Conservation (phyloP, 2,888 invertebrate species). For the Esperia sulphurella region DNA sequence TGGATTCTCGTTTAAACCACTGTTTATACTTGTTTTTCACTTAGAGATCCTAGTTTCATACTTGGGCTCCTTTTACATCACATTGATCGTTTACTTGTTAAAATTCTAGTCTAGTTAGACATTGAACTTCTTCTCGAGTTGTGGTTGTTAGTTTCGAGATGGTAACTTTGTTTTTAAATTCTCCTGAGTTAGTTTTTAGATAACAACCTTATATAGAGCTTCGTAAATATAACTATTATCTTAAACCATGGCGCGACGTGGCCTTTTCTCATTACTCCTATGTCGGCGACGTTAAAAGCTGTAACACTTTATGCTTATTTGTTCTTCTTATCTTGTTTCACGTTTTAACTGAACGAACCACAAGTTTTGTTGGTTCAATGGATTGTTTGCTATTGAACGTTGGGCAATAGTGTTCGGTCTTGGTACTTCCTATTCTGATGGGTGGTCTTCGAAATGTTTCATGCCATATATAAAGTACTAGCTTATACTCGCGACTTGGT, state of each 20-base stretch:
- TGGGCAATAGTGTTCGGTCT: neutral
- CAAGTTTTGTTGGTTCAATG: constrained; percentile 3
- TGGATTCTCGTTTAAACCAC: too few relatives aligned
- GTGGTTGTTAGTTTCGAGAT: neutral
- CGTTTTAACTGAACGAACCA: constrained; percentile 14
- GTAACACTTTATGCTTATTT: constrained; percentile 28
- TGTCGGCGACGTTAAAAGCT: constrained; percentile 31
- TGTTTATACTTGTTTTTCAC: too few relatives aligned
- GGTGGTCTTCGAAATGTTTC: constrained; percentile 1
- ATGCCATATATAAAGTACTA: neutral
- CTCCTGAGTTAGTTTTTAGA: neutral
- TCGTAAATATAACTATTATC: constrained; percentile 21
- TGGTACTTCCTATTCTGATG: constrained; percentile 1
- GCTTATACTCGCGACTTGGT: too few relatives aligned
- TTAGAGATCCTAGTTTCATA: too few relatives aligned
- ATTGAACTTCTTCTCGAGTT: too few relatives aligned
- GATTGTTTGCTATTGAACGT: constrained; percentile 4
- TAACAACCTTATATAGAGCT: neutral
- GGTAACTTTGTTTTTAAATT: neutral
- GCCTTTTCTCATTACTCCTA: constrained; percentile 27
- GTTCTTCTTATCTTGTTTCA: constrained; percentile 33
- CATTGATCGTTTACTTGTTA: too few relatives aligned
- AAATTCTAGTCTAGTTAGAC: too few relatives aligned
- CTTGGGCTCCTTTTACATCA: too few relatives aligned
- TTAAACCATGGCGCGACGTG: constrained; percentile 25